phyloP scores from a whole-genome alignment of 2,797 vertebrate species.

The Lophius americanus region DNA sequence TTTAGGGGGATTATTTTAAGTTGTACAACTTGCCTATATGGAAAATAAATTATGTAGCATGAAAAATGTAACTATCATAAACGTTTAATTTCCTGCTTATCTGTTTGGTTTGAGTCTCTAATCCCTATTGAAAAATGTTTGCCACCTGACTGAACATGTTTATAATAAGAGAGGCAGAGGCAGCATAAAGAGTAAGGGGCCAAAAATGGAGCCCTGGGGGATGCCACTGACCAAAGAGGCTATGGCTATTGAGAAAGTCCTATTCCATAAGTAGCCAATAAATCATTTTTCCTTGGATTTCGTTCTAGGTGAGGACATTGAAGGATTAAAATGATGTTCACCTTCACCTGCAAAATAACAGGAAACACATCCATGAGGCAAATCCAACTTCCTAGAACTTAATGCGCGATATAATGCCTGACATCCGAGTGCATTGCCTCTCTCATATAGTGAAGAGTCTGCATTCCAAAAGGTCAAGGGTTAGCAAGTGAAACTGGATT shows the following conservation, averaged over 20 bases:
- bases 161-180: too few species aligned
- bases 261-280: too few species aligned
- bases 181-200: too few species aligned
- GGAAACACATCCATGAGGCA: slow-evolving; percentile 26
- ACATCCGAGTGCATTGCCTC: slow-evolving; percentile 9
- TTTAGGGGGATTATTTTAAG: slow-evolving; percentile 51
- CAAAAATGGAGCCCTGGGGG: too few species aligned
- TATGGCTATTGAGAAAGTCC: too few species aligned
- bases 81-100: too few species aligned
- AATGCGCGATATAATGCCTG: slow-evolving; percentile 5
- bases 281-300: too few species aligned
- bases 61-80: slow-evolving; percentile 40
- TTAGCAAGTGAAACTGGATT: slow-evolving; percentile 72
- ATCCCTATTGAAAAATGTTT: too few species aligned
- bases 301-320: too few species aligned
- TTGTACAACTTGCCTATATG: slow-evolving; percentile 24
- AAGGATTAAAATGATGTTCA: slow-evolving; percentile 20
- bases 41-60: slow-evolving; percentile 53
- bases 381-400: slow-evolving; percentile 12
- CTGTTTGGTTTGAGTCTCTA: too few species aligned
- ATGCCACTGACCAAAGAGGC: too few species aligned
- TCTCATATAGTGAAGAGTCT: slow-evolving; percentile 39
- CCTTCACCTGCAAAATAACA: slow-evolving; percentile 13
- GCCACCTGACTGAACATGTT: too few species aligned
- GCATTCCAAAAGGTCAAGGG: slow-evolving; percentile 64